Base-by-base conservation (phyloP, 2,888 invertebrate genomes). In the Dynastes tityus region DNA sequence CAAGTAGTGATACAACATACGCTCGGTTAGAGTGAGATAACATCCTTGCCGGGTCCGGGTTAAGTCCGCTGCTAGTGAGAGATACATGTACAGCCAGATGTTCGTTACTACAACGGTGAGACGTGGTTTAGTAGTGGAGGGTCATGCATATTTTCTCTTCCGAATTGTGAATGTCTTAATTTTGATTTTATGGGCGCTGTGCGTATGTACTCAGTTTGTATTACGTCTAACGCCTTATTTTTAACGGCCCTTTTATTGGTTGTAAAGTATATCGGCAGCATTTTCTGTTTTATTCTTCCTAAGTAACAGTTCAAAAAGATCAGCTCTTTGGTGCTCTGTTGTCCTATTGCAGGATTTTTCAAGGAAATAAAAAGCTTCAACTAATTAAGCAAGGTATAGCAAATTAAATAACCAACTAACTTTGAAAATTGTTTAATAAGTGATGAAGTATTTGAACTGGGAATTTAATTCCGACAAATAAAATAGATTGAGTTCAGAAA, bases 1-100 rank as follows among this genome's bases (percentile, higher is more conserved):
- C 86, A 87, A 87, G 87, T 87, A 86, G 86, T 84, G 86, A 84
- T 84, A 85, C 84, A 85, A 85, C 84, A 83, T 84, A 83, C 83
- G 81, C 79, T 76, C 22, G 75, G 77, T 78, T 78, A 79, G 80
- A 83, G 82, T 78, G 81, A 78, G 80, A 80, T 78, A 76, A 79
- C 80, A 77, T 77, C 68, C 80, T 64, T 77, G 79, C 67, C 53
- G 22, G 27, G 76, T 71, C 80, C 75, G 80, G 51, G 71, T 40
- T 58, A 40, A 58, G 40, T 16, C 16, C 32, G 55, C 37, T 58
- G 80, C 63, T 16, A 16, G 78, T 74, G 32, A 61, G 77, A 76
- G 80, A 76, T 74, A 78, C 65, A 79, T 22, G 51, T 51, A 78
- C 32, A 11, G 78, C 79, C 67, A 75, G 63, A 58, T 55, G 65